Base-by-base conservation (phyloP, 2,797 vertebrate genomes). In the Tauraco hartlaubi region DNA sequence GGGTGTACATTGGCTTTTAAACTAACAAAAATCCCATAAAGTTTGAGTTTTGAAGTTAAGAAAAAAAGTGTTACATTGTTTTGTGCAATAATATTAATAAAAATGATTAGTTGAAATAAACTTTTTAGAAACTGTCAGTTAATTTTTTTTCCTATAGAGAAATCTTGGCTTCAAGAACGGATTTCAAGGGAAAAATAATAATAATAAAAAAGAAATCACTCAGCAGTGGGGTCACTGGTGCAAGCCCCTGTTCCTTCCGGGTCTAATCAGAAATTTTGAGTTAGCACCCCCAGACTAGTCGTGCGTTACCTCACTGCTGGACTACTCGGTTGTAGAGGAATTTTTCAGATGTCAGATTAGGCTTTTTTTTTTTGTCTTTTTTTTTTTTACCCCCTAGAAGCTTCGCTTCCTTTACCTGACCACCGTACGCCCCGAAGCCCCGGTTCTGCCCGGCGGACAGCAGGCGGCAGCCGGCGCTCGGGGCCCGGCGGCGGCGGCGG, bases 401-500 rank as follows among this genome's bases (percentile, higher is more conserved):
- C 2, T 39, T 39, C 13, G 0, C 10, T 51, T 23, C 44, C 29
- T 31, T 25, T 14, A 14, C 19, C 18, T 3, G 1, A 1, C 2
- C 0, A 13, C 20, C 2, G 39, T 0, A 2, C 5, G 4, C 6
- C 12, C 12, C 3, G 8, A 22, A 5, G 11, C 15, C 15, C 29
- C 1, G 3, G 14, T 10, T n/a, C 18, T 5, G 31, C 15, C 15
- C 4, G 14, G 33, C 16, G 9, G 29, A 74, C 95, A 92, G 92
- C 93, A 59, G 97, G 87, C 85, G 95, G 95, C 91, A 69, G 46
- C 92, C 12, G 44, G 89, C 37, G 44, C 71, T 87, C 71, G 75
- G 31, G 20, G n/a, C 9, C 31, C 14, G 8, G 25, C 26, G 21
- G 15, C 49, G 14, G 12, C 28, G 26, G 49, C 39, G 39, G 39